Percentiles rank a stretch among this genome's conserved stretches.
Evolutionary conservation across 2,888 invertebrate genomes (phyloP).

Genomic region (Temnothorax unifasciatus): DNA sequence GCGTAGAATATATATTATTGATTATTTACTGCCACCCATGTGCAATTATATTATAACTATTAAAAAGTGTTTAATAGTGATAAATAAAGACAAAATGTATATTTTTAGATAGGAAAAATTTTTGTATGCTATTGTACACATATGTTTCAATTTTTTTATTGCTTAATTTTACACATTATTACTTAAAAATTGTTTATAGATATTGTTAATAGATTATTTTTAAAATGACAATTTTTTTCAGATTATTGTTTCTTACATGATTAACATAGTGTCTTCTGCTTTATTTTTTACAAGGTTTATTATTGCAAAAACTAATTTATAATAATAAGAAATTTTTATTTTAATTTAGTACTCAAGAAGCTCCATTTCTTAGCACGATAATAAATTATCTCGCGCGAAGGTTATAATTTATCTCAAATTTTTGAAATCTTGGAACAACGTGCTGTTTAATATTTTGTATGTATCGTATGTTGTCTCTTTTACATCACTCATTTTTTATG

Average conservation of each 20-base stretch:
- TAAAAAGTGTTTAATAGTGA: background rate
- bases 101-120: background rate
- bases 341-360: background rate
- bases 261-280: background rate
- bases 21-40: background rate
- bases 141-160: background rate
- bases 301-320: background rate
- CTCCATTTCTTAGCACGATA: background rate
- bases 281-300: background rate
- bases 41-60: background rate
- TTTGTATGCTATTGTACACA: background rate
- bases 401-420: background rate
- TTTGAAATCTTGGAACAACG: background rate
- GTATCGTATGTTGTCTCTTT: slow-evolving; percentile 39
- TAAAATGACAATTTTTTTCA: no score
- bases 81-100: background rate
- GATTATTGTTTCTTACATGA: background rate
- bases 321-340: background rate
- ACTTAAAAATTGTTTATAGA: background rate
- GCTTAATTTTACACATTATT: background rate
- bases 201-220: background rate
- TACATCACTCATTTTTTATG: slow-evolving; percentile 76
- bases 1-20: background rate
- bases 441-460: slow-evolving; percentile 4
- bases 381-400: background rate